Evolutionary conservation across 2,888 invertebrate genomes (phyloP), one percentile per base, ranked within the genome.

Genomic region (Heteropelma amictum): DNA sequence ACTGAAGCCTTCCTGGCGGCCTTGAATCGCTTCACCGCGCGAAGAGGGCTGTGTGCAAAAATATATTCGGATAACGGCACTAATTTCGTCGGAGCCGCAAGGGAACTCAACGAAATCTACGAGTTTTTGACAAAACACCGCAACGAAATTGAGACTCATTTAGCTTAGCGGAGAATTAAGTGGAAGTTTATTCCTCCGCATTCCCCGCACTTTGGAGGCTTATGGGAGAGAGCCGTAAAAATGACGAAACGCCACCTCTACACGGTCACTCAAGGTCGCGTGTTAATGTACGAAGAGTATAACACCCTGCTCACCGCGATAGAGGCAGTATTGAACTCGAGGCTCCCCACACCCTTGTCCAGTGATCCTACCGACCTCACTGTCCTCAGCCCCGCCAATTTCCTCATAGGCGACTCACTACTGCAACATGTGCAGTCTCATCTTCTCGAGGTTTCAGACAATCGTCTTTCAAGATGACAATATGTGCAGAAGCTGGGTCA

Each of bases 351-450:
- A 47, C 79, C 75, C 4, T 26, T 77, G 0, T 69, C 67, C 8
- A 64, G 33, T 33, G 76, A 77, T 69, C 77, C 68, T 7, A 23
- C 40, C n/a, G 83, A 83, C 21, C 33, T 14, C 53, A 7, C 40
- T 1, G 68, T 77, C 0, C 67, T 85, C 1, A 83, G 84, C 1
- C 85, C 84, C n/a, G 82, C 79, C 1, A 85, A 85, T 60, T 83
- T 85, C 63, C 72, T 86, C 1, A 79, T 83, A 30, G 83, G 82
- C n/a, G 49, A 54, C 49, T 65, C 81, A 17, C 56, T 81, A n/a
- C 35, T 35, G 35, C 35, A 35, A 35, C 54, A 82, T 2, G 76
- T 79, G 4, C 76, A 83, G n/a, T 75, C 69, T 0, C 56, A 80
- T 21, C 21, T 80, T 4, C 17, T 21, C 1, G 49, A 78, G 14